These are phyloP conservation scores for Ephydatia muelleri DNA, from an alignment of 37 sponge, comb jelly and placozoan genomes.

Conservation along the genomic window DNA sequence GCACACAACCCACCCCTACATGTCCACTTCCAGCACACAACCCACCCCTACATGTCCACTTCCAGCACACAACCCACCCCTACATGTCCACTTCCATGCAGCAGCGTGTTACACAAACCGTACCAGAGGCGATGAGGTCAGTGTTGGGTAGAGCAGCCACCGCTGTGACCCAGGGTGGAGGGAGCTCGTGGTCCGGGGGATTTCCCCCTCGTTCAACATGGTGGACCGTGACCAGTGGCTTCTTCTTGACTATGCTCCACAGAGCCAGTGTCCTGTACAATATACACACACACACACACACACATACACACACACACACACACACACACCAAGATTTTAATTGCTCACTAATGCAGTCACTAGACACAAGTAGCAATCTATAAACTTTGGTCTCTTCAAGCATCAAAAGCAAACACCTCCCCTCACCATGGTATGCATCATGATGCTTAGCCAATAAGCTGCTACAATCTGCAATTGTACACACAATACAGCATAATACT, in stretches of 20 bases:
- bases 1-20: too few species aligned
- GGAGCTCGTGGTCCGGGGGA: background rate
- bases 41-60: background rate
- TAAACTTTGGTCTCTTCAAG: too few species aligned
- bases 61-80: background rate
- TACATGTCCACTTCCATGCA: background rate
- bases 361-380: too few species aligned
- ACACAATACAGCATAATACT: too few species aligned
- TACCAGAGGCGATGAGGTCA: slow-evolving; percentile 88
- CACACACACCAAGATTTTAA: slow-evolving; percentile 3
- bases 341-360: too few species aligned
- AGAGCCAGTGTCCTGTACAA: slow-evolving; percentile 60
- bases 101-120: too few species aligned
- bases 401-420: too few species aligned
- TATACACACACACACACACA: background rate
- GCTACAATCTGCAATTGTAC: too few species aligned
- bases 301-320: background rate
- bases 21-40: too few species aligned
- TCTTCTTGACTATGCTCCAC: slow-evolving; percentile 93
- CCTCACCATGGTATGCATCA: too few species aligned
- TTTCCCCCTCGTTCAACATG: slow-evolving; percentile 25
- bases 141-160: slow-evolving; percentile 75
- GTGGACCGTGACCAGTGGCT: slow-evolving; percentile 55
- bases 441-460: too few species aligned
- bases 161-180: slow-evolving; percentile 77